phyloP scores from a whole-genome alignment of 2,888 invertebrate species.

The Zygothrica quintamaculata region DNA sequence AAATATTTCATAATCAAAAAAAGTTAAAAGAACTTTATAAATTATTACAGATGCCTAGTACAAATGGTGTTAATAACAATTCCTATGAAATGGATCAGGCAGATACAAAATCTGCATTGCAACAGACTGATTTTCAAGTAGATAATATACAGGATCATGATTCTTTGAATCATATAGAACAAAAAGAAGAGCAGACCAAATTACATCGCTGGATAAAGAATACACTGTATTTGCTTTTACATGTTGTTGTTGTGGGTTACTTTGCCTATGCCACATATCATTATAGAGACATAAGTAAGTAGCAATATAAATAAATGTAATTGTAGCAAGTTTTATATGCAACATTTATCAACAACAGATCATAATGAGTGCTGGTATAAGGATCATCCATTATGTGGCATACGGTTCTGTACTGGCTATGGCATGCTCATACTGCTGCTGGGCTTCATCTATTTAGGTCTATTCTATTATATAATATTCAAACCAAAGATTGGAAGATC shows the following conservation, averaged over 20 bases:
- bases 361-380: conserved; percentile 44
- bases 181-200: background rate
- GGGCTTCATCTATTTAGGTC: conserved; percentile 86
- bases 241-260: conserved; percentile 75
- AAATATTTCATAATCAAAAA: too few species aligned
- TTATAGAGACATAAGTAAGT: conserved; percentile 77
- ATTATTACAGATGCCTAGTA: conserved; percentile 59
- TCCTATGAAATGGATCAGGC: conserved; percentile 66
- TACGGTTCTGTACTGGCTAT: conserved; percentile 88
- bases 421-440: conserved; percentile 89
- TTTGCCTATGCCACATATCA: conserved; percentile 83
- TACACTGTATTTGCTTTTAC: conserved; percentile 54
- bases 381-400: conserved; percentile 64
- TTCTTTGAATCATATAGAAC: background rate
- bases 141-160: conserved; percentile 37
- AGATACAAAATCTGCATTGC: conserved; percentile 17
- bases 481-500: conserved; percentile 85
- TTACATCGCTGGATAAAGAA: conserved; percentile 45
- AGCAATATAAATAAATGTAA: background rate
- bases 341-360: conserved; percentile 19
- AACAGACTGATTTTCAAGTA: conserved; percentile 64
- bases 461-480: conserved; percentile 88
- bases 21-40: background rate
- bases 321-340: background rate
- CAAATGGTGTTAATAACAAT: conserved; percentile 66